These are phyloP conservation scores for Nyctibius grandis DNA, from an alignment of 2,797 vertebrate genomes.

Conservation along the genomic window DNA sequence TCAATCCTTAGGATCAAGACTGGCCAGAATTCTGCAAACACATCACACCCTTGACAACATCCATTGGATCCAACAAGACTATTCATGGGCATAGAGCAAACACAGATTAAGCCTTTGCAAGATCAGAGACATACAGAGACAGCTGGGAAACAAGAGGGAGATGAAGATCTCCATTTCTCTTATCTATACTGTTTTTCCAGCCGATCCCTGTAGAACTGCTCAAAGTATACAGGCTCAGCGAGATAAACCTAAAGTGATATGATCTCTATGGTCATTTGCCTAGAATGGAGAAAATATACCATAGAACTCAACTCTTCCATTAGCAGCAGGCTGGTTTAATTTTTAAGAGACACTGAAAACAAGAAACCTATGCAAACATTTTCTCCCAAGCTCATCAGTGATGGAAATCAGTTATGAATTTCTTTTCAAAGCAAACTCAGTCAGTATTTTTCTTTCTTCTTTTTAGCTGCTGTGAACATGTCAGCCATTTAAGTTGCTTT, in stretches of 20 bases:
- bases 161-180: background rate
- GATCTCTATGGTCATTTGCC: background rate
- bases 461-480: background rate
- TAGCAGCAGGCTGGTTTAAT: background rate
- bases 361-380: background rate
- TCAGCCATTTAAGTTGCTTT: background rate
- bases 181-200: background rate
- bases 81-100: background rate
- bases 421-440: background rate
- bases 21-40: background rate
- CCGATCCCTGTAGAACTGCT: background rate
- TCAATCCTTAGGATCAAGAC: background rate
- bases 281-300: background rate
- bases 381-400: background rate
- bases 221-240: background rate
- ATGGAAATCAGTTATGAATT: background rate
- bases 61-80: background rate
- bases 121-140: background rate
- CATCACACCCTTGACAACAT: background rate
- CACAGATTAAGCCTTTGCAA: background rate
- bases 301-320: background rate
- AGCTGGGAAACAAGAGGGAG: background rate
- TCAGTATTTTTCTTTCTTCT: background rate
- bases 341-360: background rate
- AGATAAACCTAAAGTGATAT: background rate